phyloP scores from a whole-genome alignment of 1,140 invertebrate genomes.

The Steinernema khuongi region DNA sequence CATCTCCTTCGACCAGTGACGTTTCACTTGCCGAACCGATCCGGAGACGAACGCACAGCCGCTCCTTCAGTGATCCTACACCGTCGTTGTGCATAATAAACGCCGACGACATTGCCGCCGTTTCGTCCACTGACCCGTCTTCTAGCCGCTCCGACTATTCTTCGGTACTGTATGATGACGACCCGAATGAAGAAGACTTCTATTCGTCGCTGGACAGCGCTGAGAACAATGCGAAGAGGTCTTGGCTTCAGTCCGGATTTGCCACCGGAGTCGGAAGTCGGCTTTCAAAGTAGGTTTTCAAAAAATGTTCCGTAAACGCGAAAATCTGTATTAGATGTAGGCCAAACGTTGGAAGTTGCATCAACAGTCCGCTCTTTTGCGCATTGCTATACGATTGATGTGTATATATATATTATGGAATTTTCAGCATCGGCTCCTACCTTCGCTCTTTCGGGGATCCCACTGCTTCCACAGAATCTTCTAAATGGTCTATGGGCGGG shows the following conservation, averaged over 20 bases:
- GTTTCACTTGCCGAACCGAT: not conserved
- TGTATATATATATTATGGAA: too few relatives aligned
- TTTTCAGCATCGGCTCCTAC: not conserved
- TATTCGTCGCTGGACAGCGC: not conserved
- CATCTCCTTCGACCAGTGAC: not conserved
- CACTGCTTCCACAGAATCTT: not conserved
- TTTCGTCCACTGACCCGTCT: not conserved
- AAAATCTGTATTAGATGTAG: too few relatives aligned
- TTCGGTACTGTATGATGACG: not conserved
- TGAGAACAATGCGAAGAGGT: not conserved
- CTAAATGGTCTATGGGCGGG: not conserved
- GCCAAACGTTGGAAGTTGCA: too few relatives aligned
- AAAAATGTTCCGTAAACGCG: too few relatives aligned
- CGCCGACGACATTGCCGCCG: not conserved
- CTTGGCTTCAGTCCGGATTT: not conserved
- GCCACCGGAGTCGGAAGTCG: not conserved
- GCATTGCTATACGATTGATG: too few relatives aligned
- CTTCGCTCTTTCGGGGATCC: not conserved
- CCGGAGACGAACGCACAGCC: not conserved
- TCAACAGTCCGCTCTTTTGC: too few relatives aligned
- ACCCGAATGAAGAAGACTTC: not conserved
- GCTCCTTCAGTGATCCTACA: slow-evolving; percentile 5
- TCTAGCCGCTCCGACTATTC: not conserved
- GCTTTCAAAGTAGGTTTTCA: not conserved
- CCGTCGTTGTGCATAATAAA: not conserved